A percentile compares a stretch with the other conserved stretches of the same genome.
phyloP scores from a whole-genome alignment of 2,888 invertebrate genomes.

The Griposia aprilina region DNA sequence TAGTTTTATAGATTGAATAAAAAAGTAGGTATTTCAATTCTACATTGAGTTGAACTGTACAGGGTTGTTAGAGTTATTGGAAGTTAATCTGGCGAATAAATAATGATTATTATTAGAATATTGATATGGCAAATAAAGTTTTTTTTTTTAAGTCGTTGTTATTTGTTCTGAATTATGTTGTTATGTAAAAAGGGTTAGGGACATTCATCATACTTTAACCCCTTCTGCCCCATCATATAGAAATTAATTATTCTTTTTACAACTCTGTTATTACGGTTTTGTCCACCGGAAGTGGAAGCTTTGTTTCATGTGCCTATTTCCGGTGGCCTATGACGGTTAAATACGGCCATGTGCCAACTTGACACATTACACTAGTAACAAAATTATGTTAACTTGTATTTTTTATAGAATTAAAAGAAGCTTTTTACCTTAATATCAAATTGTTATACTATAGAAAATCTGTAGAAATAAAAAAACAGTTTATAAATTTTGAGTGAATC shows the following conservation, averaged over 20 bases:
- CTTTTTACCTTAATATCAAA: neutral
- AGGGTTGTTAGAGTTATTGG: too few relatives aligned
- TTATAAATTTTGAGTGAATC: neutral
- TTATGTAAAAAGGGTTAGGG: neutral
- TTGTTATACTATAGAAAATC: neutral
- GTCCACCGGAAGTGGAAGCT: constrained; percentile 62
- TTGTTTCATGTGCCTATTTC: constrained; percentile 66
- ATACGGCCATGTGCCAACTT: constrained; percentile 52
- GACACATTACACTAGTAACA: constrained; percentile 36
- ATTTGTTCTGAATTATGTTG: too few relatives aligned
- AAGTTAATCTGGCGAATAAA: too few relatives aligned
- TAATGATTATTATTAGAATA: too few relatives aligned
- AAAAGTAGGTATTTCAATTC: neutral
- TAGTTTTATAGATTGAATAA: neutral
- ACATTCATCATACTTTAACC: constrained; percentile 4
- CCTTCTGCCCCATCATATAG: constrained; percentile 40
- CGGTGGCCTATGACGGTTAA: constrained; percentile 55
- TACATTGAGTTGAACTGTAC: neutral
- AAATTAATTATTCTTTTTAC: constrained; percentile 49
- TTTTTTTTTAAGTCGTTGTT: too few relatives aligned
- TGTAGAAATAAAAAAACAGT: too few relatives aligned
- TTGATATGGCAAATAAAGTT: too few relatives aligned
- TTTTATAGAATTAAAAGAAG: neutral
- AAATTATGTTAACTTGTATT: neutral
- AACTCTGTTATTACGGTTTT: constrained; percentile 50